Evolutionary conservation across 2,797 vertebrate species (phyloP).

Genomic region (Oryzias dopingdopingensis): DNA sequence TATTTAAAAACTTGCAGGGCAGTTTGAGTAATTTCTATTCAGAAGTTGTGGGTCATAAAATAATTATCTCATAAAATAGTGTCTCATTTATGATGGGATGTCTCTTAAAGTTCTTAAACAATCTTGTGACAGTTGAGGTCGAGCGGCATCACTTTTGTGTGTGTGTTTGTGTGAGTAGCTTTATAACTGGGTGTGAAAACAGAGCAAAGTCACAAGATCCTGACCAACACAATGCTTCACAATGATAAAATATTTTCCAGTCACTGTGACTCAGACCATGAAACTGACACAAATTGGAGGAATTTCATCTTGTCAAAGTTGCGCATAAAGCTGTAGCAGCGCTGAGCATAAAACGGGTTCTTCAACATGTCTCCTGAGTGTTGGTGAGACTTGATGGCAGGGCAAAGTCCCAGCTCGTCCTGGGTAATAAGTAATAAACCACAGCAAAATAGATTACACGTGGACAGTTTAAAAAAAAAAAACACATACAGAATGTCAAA

Average conservation of each 20-base stretch:
- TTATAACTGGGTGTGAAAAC: conserved; percentile 33
- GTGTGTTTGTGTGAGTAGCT: background rate
- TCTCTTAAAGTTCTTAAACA: background rate
- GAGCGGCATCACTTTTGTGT: conserved; percentile 13
- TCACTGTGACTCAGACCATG: conserved; percentile 11
- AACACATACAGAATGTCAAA: too few species aligned
- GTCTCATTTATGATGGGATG: background rate
- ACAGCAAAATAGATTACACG: conserved; percentile 10
- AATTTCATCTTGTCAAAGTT: background rate
- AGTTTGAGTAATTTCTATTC: too few species aligned
- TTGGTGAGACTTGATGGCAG: conserved; percentile 5
- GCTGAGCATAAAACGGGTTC: background rate
- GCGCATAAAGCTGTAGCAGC: background rate
- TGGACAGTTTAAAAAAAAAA: conserved; percentile 6
- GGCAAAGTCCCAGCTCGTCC: conserved; percentile 45
- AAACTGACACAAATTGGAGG: conserved; percentile 1
- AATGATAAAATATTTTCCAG: background rate
- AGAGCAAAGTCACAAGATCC: conserved; percentile 39
- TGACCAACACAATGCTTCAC: conserved; percentile 38
- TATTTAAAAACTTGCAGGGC: too few species aligned
- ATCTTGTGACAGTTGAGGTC: background rate
- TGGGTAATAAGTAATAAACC: conserved; percentile 57
- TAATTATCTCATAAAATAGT: too few species aligned
- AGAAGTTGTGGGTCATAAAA: too few species aligned
- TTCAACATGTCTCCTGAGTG: background rate